Conservation (phyloP, 1,140 invertebrate genomes). For the Sipha flava region DNA sequence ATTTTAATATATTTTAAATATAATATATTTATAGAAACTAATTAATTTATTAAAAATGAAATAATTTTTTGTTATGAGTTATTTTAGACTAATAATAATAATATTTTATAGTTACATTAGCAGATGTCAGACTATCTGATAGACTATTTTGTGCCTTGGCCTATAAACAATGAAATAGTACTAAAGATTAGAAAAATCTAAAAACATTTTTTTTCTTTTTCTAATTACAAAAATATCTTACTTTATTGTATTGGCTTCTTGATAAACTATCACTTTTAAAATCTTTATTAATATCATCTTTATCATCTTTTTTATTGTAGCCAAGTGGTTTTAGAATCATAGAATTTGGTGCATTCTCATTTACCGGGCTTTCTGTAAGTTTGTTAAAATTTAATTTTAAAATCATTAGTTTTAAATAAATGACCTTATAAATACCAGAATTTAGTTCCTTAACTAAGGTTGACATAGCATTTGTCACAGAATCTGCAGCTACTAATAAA, state of each 20-base stretch:
- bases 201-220: not conserved
- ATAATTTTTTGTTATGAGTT: no score
- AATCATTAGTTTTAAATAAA: not conserved
- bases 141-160: not conserved
- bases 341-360: not conserved
- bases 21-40: no score
- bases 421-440: slow-evolving; percentile 50
- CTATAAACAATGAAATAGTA: not conserved
- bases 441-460: slow-evolving; percentile 89
- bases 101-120: not conserved
- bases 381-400: not conserved
- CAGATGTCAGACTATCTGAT: not conserved
- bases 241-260: slow-evolving; percentile 10
- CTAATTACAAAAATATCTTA: not conserved
- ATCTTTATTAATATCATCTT: slow-evolving; percentile 24
- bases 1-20: no score
- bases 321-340: not conserved
- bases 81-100: not conserved
- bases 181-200: not conserved
- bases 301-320: not conserved
- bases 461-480: slow-evolving; percentile 92
- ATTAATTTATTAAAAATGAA: no score
- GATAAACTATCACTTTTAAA: slow-evolving; percentile 24
- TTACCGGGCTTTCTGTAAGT: not conserved
- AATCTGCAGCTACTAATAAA: slow-evolving; percentile 83